These are phyloP conservation scores for Xestia sexstrigata DNA, from an alignment of 2,888 invertebrate species.

Conservation along the genomic window DNA sequence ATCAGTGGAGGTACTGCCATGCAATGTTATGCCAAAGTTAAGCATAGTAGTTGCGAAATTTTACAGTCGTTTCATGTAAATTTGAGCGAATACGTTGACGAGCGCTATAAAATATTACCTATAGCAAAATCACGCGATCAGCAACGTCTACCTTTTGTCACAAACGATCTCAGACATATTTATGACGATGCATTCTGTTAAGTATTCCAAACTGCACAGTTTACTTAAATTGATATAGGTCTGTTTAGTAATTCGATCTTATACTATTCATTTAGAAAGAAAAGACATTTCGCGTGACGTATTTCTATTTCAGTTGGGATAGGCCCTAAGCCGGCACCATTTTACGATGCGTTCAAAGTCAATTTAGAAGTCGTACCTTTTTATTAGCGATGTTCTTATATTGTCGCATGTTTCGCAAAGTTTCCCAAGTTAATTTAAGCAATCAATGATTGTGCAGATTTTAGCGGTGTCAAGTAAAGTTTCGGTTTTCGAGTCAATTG, in stretches of 20 bases:
- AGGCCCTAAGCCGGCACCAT: constrained; percentile 63
- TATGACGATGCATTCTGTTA: constrained; percentile 45
- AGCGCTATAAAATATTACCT: constrained; percentile 63
- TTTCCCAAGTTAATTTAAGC: constrained; percentile 10
- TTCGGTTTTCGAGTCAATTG: neutral
- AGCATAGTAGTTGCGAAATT: constrained; percentile 71
- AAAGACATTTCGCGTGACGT: constrained; percentile 61
- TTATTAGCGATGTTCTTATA: constrained; percentile 31
- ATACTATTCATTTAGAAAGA: neutral
- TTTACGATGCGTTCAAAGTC: constrained; percentile 68
- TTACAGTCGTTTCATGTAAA: constrained; percentile 78
- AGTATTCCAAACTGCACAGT: constrained; percentile 15
- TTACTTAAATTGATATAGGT: neutral
- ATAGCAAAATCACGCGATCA: constrained; percentile 74
- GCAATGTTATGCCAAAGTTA: constrained; percentile 72
- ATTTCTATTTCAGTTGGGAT: constrained; percentile 63
- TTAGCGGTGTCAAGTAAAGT: neutral
- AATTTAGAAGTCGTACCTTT: constrained; percentile 61
- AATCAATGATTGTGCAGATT: constrained; percentile 11
- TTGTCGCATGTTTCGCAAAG: neutral
- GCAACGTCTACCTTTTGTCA: constrained; percentile 70
- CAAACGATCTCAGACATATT: constrained; percentile 45
- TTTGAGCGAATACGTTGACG: constrained; percentile 72
- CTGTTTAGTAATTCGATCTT: neutral
- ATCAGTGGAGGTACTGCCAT: constrained; percentile 63